Evolutionary conservation across 2,797 vertebrate species (phyloP).

Genomic region (Clarias platycephalus): DNA sequence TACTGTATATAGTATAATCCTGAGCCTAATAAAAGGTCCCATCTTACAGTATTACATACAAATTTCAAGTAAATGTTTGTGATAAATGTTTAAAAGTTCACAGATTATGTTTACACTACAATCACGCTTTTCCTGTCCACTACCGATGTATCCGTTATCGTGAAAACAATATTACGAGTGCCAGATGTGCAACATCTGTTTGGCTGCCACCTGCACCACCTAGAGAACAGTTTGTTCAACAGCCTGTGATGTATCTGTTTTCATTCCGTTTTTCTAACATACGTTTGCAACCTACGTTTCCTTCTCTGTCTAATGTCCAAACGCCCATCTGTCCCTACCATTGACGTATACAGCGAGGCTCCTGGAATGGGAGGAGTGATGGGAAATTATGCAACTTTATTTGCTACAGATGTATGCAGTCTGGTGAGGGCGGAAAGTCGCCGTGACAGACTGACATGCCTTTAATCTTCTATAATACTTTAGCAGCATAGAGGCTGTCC

Average conservation of each 20-base stretch:
- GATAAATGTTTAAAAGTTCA: slow-evolving; percentile 13
- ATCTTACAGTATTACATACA: slow-evolving; percentile 7
- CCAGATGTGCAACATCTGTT: slow-evolving; percentile 44
- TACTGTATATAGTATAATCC: neutral
- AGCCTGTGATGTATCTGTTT: slow-evolving; percentile 21
- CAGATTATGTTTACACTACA: neutral
- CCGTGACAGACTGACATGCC: slow-evolving; percentile 1
- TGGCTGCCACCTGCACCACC: slow-evolving; percentile 20
- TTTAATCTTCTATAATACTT: slow-evolving; percentile 20
- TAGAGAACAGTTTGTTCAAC: slow-evolving; percentile 42
- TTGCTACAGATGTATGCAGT: slow-evolving; percentile 49
- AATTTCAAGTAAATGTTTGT: neutral
- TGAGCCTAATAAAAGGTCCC: neutral
- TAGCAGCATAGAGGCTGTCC: slow-evolving; percentile 19
- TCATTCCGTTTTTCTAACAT: slow-evolving; percentile 22
- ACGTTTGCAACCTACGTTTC: slow-evolving; percentile 12
- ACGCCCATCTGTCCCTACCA: slow-evolving; percentile 13
- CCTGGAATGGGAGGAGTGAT: slow-evolving; percentile 38
- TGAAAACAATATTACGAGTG: slow-evolving; percentile 12
- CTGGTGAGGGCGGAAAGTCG: neutral
- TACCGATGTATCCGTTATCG: slow-evolving; percentile 15
- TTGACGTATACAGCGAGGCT: slow-evolving; percentile 45
- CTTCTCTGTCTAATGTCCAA: slow-evolving; percentile 4
- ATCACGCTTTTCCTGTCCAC: slow-evolving; percentile 4
- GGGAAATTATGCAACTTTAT: slow-evolving; percentile 51